Base-by-base conservation (phyloP, 2,113 vertebrate genomes). In the Coturnix japonica region DNA sequence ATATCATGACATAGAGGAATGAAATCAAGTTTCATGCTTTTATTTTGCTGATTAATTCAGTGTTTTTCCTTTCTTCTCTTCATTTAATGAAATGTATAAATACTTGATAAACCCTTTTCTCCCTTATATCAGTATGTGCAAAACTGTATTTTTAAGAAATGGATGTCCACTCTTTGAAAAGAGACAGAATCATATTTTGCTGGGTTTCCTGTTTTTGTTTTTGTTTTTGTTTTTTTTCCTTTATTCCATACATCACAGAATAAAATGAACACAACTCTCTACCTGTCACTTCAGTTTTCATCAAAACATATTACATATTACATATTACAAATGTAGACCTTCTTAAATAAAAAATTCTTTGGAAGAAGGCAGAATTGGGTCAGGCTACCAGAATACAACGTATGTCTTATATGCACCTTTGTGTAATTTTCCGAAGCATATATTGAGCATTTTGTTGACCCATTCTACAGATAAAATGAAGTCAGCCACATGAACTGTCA, bases 321-420 rank as follows among this genome's bases (percentile, higher is more conserved):
- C 9, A 83, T 5, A 21, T 14, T 65, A 33, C 46, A 31, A 87
- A 66, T 91, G 77, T 67, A 89, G 30, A 4, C 3, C 19, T 79
- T 86, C 47, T 78, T 86, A 91, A 89, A 86, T 41, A 84, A 65
- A 65, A 47, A 76, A 63, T 33, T 49, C 1, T 76, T 81, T 73
- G 13, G 33, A 78, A 83, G 44, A 47, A 91, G 49, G 61, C 71
- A 87, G 84, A 82, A 73, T 35, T 91, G 21, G 59, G 37, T 93
- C 63, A 70, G 28, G 18, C 30, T 66, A 54, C 15, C 26, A 76
- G 78, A 92, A 84, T 33, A 60, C 2, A 67, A 7, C 0, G 2
- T 59, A 35, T 51, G 30, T 49, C 60, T 84, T 77, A 47, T 74
- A 41, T 54, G 51, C 5, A 66, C 18, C 13, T 93, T 39, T 81